Conservation (phyloP, 2,113 vertebrate species). For the Podocnemis expansa region DNA sequence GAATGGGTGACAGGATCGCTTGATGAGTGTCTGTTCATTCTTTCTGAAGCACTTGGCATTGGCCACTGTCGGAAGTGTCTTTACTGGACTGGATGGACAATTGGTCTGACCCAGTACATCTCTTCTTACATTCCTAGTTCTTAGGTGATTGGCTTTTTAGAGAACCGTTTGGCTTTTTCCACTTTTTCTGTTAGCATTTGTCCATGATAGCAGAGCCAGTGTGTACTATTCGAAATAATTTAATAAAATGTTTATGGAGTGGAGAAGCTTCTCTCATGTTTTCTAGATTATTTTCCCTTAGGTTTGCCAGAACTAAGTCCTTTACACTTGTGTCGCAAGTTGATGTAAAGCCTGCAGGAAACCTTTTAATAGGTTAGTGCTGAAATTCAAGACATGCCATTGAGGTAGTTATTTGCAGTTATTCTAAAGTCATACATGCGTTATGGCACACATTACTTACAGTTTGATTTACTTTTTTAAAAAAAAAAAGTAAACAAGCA, state of each 20-base stretch:
- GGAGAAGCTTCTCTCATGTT: slow-evolving; percentile 67
- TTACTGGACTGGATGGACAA: no score
- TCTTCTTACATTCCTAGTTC: slow-evolving; percentile 16
- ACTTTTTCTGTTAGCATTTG: slow-evolving; percentile 34
- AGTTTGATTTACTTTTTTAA: background rate
- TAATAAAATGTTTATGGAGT: slow-evolving; percentile 66
- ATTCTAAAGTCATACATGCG: slow-evolving; percentile 54
- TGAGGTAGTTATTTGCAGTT: slow-evolving; percentile 56
- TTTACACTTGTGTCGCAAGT: slow-evolving; percentile 69
- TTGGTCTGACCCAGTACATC: no score
- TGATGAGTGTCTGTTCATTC: no score
- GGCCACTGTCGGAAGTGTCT: no score
- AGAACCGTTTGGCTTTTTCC: slow-evolving; percentile 38
- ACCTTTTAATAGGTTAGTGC: slow-evolving; percentile 54
- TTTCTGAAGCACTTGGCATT: no score
- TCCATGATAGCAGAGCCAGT: slow-evolving; percentile 10
- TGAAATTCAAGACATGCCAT: slow-evolving; percentile 63
- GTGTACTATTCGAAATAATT: slow-evolving; percentile 73
- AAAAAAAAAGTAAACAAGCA: background rate
- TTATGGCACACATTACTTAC: background rate
- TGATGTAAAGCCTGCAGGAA: slow-evolving; percentile 72
- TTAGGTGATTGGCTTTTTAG: slow-evolving; percentile 56
- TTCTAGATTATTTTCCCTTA: slow-evolving; percentile 69
- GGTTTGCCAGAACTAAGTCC: slow-evolving; percentile 56
- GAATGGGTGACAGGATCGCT: no score